Evolutionary conservation across 1,140 invertebrate genomes (phyloP).

Genomic region (Drosophila malerkotliana): DNA sequence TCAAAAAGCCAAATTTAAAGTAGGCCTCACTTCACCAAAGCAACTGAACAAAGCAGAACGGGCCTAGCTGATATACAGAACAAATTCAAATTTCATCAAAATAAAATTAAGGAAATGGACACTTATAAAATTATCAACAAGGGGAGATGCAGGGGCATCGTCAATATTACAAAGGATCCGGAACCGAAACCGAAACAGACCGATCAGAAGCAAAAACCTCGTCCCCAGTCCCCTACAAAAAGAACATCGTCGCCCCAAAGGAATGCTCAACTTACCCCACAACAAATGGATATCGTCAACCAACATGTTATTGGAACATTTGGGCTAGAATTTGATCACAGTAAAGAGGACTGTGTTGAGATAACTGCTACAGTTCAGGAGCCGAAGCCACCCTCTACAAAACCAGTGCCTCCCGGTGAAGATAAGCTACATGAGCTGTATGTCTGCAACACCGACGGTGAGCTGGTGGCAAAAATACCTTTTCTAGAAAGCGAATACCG

Average conservation of each 20-base stretch:
- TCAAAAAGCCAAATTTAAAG: background rate
- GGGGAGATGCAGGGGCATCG: too few relatives aligned
- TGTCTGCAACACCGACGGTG: background rate
- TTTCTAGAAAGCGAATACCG: background rate
- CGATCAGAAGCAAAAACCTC: too few relatives aligned
- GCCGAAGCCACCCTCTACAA: background rate
- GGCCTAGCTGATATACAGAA: too few relatives aligned
- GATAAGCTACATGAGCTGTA: background rate
- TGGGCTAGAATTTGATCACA: background rate
- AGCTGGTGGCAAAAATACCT: background rate
- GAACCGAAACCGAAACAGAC: too few relatives aligned
- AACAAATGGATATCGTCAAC: background rate
- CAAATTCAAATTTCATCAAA: too few relatives aligned
- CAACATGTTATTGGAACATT: background rate
- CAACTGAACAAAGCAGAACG: too few relatives aligned
- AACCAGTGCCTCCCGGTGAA: background rate
- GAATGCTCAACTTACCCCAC: too few relatives aligned
- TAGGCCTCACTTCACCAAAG: background rate
- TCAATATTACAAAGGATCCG: too few relatives aligned
- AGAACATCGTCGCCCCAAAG: too few relatives aligned
- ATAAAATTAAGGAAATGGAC: too few relatives aligned
- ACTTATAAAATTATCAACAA: too few relatives aligned
- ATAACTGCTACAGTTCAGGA: background rate
- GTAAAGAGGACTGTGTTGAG: background rate
- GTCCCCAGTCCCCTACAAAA: too few relatives aligned